Base-by-base conservation (phyloP, 2,113 vertebrate genomes). In the Prionailurus viverrinus region DNA sequence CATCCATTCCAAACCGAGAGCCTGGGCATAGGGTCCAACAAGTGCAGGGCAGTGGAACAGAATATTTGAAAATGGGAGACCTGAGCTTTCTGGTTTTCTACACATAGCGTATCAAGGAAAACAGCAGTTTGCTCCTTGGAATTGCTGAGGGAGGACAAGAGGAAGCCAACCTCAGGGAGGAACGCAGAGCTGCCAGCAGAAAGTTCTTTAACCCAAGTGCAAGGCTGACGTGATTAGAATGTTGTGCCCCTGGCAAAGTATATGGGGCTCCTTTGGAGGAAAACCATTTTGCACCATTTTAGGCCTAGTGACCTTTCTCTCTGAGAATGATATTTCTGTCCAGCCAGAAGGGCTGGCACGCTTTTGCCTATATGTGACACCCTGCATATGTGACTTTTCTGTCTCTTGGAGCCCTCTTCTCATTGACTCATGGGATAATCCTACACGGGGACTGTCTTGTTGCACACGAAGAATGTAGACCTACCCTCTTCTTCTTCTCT, bases 271-370 rank as follows among this genome's bases (percentile, higher is more conserved):
- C 68, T n/a, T 53, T 91, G 61, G 68, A 65, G 61, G 69, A 96
- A 76, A 82, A 96, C 82, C 36, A 5, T 94, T 96, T 91, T 25
- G 1, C 87, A 66, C 6, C 11, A 69, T 95, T 97, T 91, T 93
- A 97, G 87, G 68, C 19, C 51, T 93, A 7, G 89, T 89, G 97
- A 98, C 97, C 97, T 95, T 96, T 96, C 96, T 94, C 92, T 98
- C 81, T 91, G 91, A 82, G 93, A 96, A 89, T 88, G 89, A 51
- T 86, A 93, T 94, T 97, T 97, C 39, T 97, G 94, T 97, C 89
- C 83, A 97, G 83, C 65, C 95, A 93, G 96, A 97, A 94, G 45
- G 78, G 84, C 95, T 96, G 94, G 88, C 69, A 90, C 18, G 39
- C 89, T 92, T 94, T 69, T 96, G 89, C 96, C 97, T 93, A 6